Conservation (phyloP, 2,113 vertebrate species). For the Phodopus roborovskii region DNA sequence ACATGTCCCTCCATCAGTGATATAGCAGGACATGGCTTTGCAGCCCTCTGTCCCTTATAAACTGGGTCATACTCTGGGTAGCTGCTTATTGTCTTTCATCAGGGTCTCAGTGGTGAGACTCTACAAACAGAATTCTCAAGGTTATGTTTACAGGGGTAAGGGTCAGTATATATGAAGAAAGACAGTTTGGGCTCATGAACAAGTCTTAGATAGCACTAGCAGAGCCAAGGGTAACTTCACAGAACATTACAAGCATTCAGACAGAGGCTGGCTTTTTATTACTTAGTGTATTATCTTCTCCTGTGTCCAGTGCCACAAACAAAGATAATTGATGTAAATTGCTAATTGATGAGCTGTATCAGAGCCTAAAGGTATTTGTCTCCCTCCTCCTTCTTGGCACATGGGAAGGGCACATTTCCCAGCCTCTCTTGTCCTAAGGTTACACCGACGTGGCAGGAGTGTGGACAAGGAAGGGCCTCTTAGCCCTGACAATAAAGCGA, state of each 20-base stretch:
- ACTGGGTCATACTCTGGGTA: slow-evolving; percentile 4
- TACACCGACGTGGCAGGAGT: not conserved
- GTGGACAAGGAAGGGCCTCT: not conserved
- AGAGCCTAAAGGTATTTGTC: not conserved
- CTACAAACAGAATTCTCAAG: not conserved
- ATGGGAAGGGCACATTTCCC: not conserved
- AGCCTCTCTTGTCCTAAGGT: not conserved
- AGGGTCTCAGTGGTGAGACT: slow-evolving; percentile 44
- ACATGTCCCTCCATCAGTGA: slow-evolving; percentile 14
- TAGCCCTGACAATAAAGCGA: not conserved
- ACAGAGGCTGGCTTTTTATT: not conserved
- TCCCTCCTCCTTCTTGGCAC: not conserved
- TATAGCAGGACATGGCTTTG: slow-evolving; percentile 25
- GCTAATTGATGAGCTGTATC: not conserved
- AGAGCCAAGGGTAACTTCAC: slow-evolving; percentile 25
- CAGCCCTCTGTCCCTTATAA: not conserved
- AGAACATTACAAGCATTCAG: not conserved
- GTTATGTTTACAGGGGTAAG: slow-evolving; percentile 48
- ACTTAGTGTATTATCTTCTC: not conserved
- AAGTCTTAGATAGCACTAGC: slow-evolving; percentile 21
- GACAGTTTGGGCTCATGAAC: slow-evolving; percentile 32
- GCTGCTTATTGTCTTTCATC: slow-evolving; percentile 37
- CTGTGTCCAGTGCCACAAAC: not conserved
- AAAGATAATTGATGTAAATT: not conserved
- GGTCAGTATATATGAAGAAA: not conserved